Evolutionary conservation across 2,797 vertebrate genomes (phyloP).

Genomic region (Cheracebus regulus): DNA sequence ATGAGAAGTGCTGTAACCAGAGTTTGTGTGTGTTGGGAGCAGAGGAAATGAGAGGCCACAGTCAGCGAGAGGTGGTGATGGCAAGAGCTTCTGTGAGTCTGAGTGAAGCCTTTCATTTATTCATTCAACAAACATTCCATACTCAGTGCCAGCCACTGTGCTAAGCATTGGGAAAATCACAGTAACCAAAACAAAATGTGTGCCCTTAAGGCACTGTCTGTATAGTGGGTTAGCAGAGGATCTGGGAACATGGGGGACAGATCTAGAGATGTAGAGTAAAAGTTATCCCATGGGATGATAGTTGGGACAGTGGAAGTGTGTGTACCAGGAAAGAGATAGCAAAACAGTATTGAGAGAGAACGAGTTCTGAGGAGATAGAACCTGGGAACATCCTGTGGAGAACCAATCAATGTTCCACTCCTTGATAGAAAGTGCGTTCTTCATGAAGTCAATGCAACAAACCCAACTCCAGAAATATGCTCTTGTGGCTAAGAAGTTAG

Average conservation of each 20-base stretch:
- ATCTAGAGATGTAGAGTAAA: not conserved
- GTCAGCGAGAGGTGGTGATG: not conserved
- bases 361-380: not conserved
- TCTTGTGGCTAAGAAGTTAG: not conserved
- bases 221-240: not conserved
- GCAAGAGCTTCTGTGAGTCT: not conserved
- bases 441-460: not conserved
- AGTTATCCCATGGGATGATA: not conserved
- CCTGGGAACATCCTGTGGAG: not conserved
- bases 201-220: not conserved
- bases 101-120: not conserved
- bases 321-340: not conserved
- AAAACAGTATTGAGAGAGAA: not conserved
- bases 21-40: not conserved
- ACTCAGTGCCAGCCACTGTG: not conserved
- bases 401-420: not conserved
- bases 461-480: not conserved
- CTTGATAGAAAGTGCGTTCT: not conserved
- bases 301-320: not conserved
- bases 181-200: not conserved
- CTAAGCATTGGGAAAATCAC: not conserved
- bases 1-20: not conserved
- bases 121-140: not conserved
- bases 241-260: not conserved
- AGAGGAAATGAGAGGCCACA: not conserved